Conservation (phyloP, 2,113 vertebrate species). For the Dromiciops gliroides region DNA sequence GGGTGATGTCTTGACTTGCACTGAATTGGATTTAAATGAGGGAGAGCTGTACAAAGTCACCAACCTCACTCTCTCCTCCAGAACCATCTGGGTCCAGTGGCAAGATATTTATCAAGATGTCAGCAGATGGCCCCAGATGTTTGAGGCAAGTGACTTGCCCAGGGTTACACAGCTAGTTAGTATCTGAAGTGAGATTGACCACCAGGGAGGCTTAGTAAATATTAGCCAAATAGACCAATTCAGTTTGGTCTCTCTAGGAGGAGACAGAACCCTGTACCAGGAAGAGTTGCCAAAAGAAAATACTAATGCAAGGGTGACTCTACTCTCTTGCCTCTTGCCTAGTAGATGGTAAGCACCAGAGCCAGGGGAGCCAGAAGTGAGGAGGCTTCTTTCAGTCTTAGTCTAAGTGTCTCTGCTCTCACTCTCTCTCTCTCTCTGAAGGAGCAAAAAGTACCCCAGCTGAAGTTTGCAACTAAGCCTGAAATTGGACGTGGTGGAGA, state of each 20-base stretch:
- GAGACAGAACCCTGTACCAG: neutral
- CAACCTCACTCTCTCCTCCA: too few relatives aligned
- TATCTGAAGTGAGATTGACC: too few relatives aligned
- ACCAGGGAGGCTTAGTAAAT: neutral
- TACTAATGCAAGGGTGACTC: neutral
- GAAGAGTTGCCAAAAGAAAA: neutral
- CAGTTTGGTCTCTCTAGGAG: neutral
- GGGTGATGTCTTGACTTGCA: too few relatives aligned
- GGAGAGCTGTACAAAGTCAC: too few relatives aligned
- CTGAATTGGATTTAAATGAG: too few relatives aligned
- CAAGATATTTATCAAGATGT: too few relatives aligned
- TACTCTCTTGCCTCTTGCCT: neutral
- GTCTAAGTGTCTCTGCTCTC: neutral
- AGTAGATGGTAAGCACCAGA: neutral
- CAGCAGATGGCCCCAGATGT: too few relatives aligned
- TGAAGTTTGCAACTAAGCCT: neutral
- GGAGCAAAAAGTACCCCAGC: neutral
- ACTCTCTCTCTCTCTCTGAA: too few relatives aligned
- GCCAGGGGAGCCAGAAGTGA: neutral
- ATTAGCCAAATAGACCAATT: neutral
- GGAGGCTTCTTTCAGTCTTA: neutral
- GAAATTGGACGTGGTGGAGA: neutral
- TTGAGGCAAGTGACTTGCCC: too few relatives aligned
- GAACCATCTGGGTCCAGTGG: too few relatives aligned
- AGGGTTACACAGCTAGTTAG: too few relatives aligned